Percentiles rank a stretch among this genome's conserved stretches.
Evolutionary conservation across 2,113 vertebrate genomes (phyloP).

Genomic region (Leptodactylus fuscus): DNA sequence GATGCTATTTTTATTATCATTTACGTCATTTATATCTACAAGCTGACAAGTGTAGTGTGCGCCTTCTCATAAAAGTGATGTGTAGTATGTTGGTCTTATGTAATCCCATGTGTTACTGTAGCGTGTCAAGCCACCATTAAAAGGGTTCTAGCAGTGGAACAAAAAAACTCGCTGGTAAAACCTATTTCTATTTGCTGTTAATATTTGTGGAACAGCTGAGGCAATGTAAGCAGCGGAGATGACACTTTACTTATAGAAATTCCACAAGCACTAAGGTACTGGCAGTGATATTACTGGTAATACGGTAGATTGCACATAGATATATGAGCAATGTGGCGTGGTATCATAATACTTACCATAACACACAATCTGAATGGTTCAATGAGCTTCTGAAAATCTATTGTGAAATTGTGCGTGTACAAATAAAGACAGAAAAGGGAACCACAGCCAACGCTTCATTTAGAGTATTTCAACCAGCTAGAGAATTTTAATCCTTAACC

Average conservation of each 20-base stretch:
- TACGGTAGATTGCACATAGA: background rate
- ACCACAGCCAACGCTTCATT: background rate
- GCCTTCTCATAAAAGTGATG: no score
- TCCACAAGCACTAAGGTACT: background rate
- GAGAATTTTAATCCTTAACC: background rate
- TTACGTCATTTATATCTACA: no score
- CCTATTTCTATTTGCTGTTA: constrained; percentile 28
- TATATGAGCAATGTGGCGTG: background rate
- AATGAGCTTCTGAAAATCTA: background rate
- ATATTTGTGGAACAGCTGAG: background rate
- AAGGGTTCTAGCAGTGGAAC: background rate
- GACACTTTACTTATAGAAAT: constrained; percentile 49
- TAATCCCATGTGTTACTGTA: no score
- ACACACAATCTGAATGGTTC: background rate
- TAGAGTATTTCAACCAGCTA: background rate
- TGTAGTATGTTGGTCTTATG: no score
- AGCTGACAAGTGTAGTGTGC: no score
- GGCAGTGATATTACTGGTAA: no score
- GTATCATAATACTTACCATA: background rate
- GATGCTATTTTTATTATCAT: no score
- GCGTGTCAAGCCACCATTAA: no score
- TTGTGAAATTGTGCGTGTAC: background rate
- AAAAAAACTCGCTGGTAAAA: background rate
- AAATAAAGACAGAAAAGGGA: background rate
- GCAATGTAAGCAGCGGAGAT: constrained; percentile 17